Evolutionary conservation across 2,888 invertebrate species (phyloP).

Genomic region (Abscondita cerata): DNA sequence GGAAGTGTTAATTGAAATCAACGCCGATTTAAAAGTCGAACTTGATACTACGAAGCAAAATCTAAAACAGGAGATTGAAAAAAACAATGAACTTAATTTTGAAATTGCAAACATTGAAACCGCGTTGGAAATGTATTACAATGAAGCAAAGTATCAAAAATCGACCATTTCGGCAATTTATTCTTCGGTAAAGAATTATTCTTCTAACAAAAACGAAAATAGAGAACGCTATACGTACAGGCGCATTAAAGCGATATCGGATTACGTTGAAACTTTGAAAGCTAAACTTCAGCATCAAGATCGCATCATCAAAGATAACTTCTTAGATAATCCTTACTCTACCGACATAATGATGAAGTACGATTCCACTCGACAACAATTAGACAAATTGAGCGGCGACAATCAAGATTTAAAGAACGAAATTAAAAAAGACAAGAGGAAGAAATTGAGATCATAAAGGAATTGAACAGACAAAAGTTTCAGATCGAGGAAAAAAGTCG

Average conservation of each 20-base stretch:
- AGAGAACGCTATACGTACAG: conserved; percentile 20
- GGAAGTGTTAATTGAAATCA: conserved; percentile 24
- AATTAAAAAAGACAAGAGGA: conserved; percentile 9
- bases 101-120: conserved; percentile 28
- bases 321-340: conserved; percentile 25
- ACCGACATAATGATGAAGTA: conserved; percentile 22
- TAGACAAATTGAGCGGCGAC: conserved; percentile 19
- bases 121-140: conserved; percentile 20
- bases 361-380: conserved; percentile 12
- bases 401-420: conserved; percentile 23
- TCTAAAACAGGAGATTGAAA: conserved; percentile 17
- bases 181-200: conserved; percentile 19
- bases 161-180: conserved; percentile 15
- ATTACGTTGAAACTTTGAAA: conserved; percentile 26
- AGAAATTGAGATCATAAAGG: conserved; percentile 25
- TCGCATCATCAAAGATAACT: conserved; percentile 24
- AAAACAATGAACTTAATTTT: conserved; percentile 21
- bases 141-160: conserved; percentile 22
- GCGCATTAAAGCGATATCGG: conserved; percentile 18
- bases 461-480: conserved; percentile 28
- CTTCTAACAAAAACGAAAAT: neutral
- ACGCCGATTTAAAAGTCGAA: conserved; percentile 21
- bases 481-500: conserved; percentile 18
- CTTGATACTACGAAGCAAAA: conserved; percentile 14
- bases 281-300: conserved; percentile 27